Evolutionary conservation across 2,113 vertebrate genomes (phyloP).

Genomic region (Ailuropoda melanoleuca): DNA sequence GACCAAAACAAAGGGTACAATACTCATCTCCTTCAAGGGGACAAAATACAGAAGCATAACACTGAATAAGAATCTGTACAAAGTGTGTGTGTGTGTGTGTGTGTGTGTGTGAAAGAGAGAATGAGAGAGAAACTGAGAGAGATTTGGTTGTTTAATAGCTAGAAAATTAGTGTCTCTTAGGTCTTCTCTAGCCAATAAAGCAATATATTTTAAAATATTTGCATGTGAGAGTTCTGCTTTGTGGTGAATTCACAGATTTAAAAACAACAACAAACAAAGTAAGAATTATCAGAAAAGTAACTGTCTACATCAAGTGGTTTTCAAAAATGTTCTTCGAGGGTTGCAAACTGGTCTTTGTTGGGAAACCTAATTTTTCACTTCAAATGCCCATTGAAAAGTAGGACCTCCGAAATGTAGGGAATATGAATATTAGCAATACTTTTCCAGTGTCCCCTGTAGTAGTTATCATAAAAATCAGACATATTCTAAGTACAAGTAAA

Average conservation of each 20-base stretch:
- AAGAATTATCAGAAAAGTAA: slow-evolving; percentile 41
- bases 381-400: not conserved
- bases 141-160: slow-evolving; percentile 12
- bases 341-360: not conserved
- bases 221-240: not conserved
- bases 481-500: not conserved
- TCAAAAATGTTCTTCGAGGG: not conserved
- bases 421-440: not conserved
- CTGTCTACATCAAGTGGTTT: not conserved
- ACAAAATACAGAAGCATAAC: not conserved
- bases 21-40: not conserved
- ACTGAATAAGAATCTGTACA: not conserved
- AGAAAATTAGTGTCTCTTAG: not conserved
- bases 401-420: not conserved
- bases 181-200: not conserved
- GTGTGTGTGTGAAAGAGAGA: not conserved
- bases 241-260: not conserved
- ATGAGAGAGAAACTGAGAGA: not conserved
- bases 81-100: not conserved
- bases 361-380: slow-evolving; percentile 1
- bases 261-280: not conserved
- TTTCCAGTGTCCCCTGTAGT: not conserved
- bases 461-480: not conserved
- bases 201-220: slow-evolving; percentile 32
- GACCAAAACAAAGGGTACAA: not conserved